Evolutionary conservation across 2,888 invertebrate species (phyloP).

Genomic region (Leptothorax acervorum): DNA sequence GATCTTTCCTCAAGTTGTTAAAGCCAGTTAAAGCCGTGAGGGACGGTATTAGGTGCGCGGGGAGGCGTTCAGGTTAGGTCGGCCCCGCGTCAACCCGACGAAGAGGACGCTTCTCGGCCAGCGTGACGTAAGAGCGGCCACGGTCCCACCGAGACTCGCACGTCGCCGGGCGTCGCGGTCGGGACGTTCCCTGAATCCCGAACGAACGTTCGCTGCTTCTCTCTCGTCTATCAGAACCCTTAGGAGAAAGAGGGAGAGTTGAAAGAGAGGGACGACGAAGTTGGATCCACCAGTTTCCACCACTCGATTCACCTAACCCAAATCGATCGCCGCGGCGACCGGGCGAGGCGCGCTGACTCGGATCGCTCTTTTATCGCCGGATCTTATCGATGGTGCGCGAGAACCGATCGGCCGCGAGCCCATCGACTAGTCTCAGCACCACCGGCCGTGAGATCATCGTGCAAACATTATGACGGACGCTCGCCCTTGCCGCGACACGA

Average conservation of each 20-base stretch:
- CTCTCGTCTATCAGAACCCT: not conserved
- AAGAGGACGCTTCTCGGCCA: not conserved
- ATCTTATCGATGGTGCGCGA: slow-evolving; percentile 57
- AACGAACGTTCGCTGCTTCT: not conserved
- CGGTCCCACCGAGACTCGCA: not conserved
- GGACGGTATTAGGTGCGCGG: not conserved
- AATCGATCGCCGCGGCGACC: not conserved
- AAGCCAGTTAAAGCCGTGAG: not conserved
- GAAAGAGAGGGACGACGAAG: not conserved
- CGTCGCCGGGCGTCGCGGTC: slow-evolving; percentile 7
- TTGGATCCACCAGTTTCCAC: not conserved
- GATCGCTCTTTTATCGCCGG: slow-evolving; percentile 8
- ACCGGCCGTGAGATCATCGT: slow-evolving; percentile 78
- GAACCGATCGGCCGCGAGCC: slow-evolving; percentile 24
- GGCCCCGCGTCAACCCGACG: not conserved
- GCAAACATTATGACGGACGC: slow-evolving; percentile 80
- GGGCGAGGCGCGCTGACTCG: not conserved
- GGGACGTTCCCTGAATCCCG: not conserved
- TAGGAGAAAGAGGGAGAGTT: not conserved
- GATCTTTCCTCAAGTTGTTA: no score
- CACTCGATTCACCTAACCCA: slow-evolving; percentile 30
- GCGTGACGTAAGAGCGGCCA: slow-evolving; percentile 1
- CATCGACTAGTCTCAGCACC: slow-evolving; percentile 6
- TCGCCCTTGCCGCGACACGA: slow-evolving; percentile 69
- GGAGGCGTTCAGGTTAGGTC: not conserved